Conservation (phyloP, 2,888 invertebrate genomes). For the Pammene aurita region DNA sequence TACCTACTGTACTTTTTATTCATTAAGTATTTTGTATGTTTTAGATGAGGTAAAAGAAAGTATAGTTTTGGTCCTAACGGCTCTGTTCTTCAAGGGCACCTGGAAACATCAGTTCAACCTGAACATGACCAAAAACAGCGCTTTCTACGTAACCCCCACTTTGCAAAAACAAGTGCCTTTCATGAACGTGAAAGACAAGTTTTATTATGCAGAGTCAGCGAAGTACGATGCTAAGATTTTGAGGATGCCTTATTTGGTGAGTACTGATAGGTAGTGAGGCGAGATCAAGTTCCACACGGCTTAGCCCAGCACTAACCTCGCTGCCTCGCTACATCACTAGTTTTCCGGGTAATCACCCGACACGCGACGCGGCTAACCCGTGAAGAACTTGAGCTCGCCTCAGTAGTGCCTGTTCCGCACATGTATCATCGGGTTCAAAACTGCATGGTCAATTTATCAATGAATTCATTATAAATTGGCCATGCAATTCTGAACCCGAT, state of each 20-base stretch:
- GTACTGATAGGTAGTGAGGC: constrained; percentile 43
- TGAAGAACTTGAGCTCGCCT: too few species aligned
- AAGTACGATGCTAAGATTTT: constrained; percentile 87
- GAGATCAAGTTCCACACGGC: too few species aligned
- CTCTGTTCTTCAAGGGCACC: constrained; percentile 91
- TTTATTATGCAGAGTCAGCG: constrained; percentile 85
- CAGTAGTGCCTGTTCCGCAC: too few species aligned
- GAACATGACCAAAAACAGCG: constrained; percentile 81
- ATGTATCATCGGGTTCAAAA: too few species aligned
- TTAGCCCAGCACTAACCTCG: too few species aligned
- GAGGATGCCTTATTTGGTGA: constrained; percentile 88
- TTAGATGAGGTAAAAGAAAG: constrained; percentile 84
- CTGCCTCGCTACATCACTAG: too few species aligned
- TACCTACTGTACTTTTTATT: too few species aligned
- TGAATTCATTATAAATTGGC: too few species aligned
- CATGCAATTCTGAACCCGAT: too few species aligned
- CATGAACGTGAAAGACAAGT: constrained; percentile 87
- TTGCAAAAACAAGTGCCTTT: constrained; percentile 80
- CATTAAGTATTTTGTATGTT: background rate
- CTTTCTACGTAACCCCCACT: constrained; percentile 84
- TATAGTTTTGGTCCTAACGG: constrained; percentile 88
- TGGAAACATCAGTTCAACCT: constrained; percentile 89
- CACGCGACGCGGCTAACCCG: too few species aligned
- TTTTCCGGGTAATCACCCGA: too few species aligned
- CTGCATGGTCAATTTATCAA: too few species aligned